Conservation (phyloP, 1,140 invertebrate species). For the Phymorhynchus buccinoides region DNA sequence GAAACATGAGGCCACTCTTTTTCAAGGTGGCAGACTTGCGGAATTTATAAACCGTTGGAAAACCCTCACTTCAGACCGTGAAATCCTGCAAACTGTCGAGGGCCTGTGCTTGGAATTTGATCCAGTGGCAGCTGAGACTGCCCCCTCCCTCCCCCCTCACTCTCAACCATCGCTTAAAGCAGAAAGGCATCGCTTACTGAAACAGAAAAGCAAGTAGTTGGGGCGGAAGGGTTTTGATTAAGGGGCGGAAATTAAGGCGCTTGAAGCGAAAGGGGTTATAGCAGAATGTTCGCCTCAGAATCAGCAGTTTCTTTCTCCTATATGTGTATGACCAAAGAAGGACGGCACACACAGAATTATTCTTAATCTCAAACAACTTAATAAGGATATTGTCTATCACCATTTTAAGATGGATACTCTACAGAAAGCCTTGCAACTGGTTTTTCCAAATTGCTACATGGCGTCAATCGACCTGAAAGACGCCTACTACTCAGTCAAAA, state of each 20-base stretch:
- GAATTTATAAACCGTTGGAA: background rate
- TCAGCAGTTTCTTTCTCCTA: slow-evolving; percentile 47
- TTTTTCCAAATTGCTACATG: slow-evolving; percentile 51
- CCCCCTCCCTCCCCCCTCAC: too few species aligned
- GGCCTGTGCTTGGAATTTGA: background rate
- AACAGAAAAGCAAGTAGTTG: background rate
- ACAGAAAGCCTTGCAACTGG: slow-evolving; percentile 39
- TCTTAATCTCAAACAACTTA: slow-evolving; percentile 52
- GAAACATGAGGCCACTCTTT: background rate
- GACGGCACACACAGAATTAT: slow-evolving; percentile 51
- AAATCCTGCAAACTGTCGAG: background rate
- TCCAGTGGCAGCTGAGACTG: background rate
- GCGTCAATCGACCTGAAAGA: slow-evolving; percentile 51
- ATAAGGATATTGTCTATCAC: slow-evolving; percentile 48
- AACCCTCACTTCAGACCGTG: background rate
- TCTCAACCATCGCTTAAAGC: too few species aligned
- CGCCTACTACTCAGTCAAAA: slow-evolving; percentile 47
- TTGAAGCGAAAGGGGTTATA: background rate
- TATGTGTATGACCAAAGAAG: slow-evolving; percentile 50
- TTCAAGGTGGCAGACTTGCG: slow-evolving; percentile 4
- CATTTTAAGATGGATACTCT: slow-evolving; percentile 61
- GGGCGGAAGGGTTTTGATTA: too few species aligned
- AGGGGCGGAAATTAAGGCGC: background rate
- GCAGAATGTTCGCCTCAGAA: background rate
- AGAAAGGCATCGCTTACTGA: background rate